phyloP scores from a whole-genome alignment of 2,888 invertebrate species.

The Heliconius hortense region DNA sequence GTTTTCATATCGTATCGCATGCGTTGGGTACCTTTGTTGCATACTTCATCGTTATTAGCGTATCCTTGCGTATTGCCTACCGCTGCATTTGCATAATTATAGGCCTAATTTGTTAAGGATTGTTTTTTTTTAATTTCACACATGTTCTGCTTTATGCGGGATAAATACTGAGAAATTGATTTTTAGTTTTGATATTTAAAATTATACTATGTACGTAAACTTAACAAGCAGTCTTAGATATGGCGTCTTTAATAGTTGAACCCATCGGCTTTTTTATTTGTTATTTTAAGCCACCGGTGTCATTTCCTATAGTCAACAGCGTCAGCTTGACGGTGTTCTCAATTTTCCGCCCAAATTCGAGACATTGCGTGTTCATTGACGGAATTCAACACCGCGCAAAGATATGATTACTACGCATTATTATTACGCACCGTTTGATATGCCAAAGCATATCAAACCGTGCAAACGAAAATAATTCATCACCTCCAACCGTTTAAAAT shows the following conservation, averaged over 20 bases:
- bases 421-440: too few species aligned
- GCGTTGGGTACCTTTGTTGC: slow-evolving; percentile 3
- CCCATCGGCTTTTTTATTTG: too few species aligned
- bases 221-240: too few species aligned
- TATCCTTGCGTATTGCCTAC: slow-evolving; percentile 15
- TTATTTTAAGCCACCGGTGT: too few species aligned
- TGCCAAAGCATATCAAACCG: neutral
- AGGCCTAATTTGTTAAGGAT: neutral
- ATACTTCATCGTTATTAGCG: slow-evolving; percentile 18
- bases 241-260: too few species aligned
- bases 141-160: neutral
- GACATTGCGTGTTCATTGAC: neutral
- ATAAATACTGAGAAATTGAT: neutral
- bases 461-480: neutral
- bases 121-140: slow-evolving; percentile 2
- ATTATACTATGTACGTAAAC: too few species aligned
- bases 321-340: neutral
- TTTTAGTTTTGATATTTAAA: too few species aligned
- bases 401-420: too few species aligned
- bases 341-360: too few species aligned
- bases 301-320: neutral
- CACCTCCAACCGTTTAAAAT: neutral
- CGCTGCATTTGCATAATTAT: slow-evolving; percentile 7
- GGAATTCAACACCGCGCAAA: neutral
- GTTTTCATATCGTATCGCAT: slow-evolving; percentile 26